These are phyloP conservation scores for Vanessa tameamea DNA, from an alignment of 1,140 invertebrate species.

Conservation along the genomic window DNA sequence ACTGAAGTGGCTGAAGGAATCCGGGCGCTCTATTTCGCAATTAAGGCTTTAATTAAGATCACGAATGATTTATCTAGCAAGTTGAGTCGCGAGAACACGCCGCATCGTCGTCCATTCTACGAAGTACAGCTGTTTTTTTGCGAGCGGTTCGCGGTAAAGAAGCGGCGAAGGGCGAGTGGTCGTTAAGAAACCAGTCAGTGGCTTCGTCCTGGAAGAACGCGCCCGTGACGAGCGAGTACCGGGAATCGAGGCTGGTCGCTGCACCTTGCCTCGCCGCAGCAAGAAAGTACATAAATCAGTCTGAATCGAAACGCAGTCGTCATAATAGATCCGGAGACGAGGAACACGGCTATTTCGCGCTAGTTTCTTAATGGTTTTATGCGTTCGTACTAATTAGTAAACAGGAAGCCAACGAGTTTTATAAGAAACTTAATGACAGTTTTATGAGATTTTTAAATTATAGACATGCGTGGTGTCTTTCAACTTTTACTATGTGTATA, in stretches of 20 bases:
- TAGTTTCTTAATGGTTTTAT: conserved; percentile 17
- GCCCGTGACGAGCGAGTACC: conserved; percentile 12
- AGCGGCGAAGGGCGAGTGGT: conserved; percentile 13
- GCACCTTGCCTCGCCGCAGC: not conserved
- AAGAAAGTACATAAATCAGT: conserved; percentile 14
- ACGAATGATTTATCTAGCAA: conserved; percentile 55
- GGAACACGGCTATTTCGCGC: not conserved
- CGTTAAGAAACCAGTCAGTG: conserved; percentile 23
- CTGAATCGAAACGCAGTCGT: not conserved
- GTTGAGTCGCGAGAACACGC: conserved; percentile 26
- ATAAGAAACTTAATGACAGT: not conserved
- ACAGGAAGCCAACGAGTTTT: conserved; percentile 1
- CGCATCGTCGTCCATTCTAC: conserved; percentile 36
- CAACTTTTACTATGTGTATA: not conserved
- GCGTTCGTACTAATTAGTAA: conserved; percentile 15
- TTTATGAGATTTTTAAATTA: conserved; percentile 11
- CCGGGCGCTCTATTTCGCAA: conserved; percentile 46
- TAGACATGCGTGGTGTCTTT: not conserved
- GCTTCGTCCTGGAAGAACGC: conserved; percentile 29
- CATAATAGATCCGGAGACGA: not conserved
- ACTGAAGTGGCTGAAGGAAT: too few species aligned
- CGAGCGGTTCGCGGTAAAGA: conserved; percentile 39
- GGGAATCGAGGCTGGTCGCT: not conserved
- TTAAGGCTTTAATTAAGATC: conserved; percentile 62
- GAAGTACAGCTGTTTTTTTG: conserved; percentile 45